These are phyloP conservation scores for Apamea crenata DNA, from an alignment of 2,888 invertebrate genomes.

Conservation along the genomic window DNA sequence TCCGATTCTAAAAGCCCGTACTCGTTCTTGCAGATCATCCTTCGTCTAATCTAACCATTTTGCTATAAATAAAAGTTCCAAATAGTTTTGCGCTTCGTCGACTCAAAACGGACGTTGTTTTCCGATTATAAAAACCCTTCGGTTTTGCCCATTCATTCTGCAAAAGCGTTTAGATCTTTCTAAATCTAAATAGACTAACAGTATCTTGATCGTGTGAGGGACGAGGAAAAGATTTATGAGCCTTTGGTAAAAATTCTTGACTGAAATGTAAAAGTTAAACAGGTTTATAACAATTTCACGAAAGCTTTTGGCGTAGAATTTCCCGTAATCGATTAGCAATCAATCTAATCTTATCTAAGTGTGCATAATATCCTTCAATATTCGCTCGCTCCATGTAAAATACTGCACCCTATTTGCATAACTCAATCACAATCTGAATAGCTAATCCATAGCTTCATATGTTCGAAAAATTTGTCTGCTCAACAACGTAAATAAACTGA, in stretches of 20 bases:
- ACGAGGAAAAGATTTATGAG: conserved; percentile 10
- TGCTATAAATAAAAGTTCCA: not conserved
- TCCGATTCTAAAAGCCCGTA: not conserved
- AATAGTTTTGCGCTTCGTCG: not conserved
- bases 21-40: not conserved
- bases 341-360: conserved; percentile 38
- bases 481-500: no score
- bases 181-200: conserved; percentile 1
- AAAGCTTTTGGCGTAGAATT: not conserved
- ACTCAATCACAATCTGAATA: not conserved
- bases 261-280: conserved; percentile 8
- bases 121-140: not conserved
- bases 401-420: no score
- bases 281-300: not conserved
- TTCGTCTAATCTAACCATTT: not conserved
- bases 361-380: not conserved
- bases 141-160: not conserved
- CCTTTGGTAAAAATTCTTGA: not conserved
- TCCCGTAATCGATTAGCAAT: not conserved
- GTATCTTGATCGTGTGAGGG: conserved; percentile 13
- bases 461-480: not conserved
- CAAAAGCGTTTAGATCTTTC: not conserved
- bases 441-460: not conserved
- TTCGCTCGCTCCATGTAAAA: not conserved
- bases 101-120: not conserved